phyloP scores from a whole-genome alignment of 2,113 vertebrate genomes.

The Prionailurus bengalensis region DNA sequence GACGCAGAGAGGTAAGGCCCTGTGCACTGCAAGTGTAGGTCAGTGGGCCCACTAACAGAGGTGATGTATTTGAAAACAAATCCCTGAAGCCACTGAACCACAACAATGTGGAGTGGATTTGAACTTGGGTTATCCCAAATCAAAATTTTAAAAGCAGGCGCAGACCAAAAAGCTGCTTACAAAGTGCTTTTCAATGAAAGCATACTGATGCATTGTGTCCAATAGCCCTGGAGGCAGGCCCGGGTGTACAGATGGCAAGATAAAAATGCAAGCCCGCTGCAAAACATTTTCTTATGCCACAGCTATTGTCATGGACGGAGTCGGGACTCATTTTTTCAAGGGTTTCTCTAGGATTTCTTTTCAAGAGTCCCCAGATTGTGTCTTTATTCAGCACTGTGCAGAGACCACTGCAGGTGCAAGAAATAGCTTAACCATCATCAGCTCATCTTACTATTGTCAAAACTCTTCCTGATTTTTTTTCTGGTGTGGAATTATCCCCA shows the following conservation, averaged over 20 bases:
- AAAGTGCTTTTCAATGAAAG: constrained; percentile 31
- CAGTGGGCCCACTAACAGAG: rapidly evolving
- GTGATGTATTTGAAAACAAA: neutral
- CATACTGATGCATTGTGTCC: neutral
- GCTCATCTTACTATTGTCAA: neutral
- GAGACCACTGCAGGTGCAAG: constrained; percentile 30
- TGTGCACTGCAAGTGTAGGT: rapidly evolving
- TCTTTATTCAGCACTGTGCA: constrained; percentile 17
- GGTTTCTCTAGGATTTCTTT: constrained; percentile 59
- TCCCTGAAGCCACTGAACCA: neutral
- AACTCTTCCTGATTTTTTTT: neutral
- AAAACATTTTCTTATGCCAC: neutral
- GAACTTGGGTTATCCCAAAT: neutral
- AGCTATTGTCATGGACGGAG: constrained; percentile 11
- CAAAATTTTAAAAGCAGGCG: neutral
- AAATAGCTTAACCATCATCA: neutral
- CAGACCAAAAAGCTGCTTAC: constrained; percentile 32
- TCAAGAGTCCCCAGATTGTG: constrained; percentile 54
- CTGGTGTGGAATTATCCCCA: neutral
- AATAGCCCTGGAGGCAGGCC: neutral
- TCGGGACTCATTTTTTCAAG: constrained; percentile 54
- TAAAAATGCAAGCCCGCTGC: neutral
- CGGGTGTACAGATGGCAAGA: neutral
- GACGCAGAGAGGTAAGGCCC: neutral
- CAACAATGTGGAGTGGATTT: neutral